A percentile compares a stretch with the other conserved stretches of the same genome.
phyloP scores from a whole-genome alignment of 2,113 vertebrate genomes.

The Ptilorrhoa leucosticta region DNA sequence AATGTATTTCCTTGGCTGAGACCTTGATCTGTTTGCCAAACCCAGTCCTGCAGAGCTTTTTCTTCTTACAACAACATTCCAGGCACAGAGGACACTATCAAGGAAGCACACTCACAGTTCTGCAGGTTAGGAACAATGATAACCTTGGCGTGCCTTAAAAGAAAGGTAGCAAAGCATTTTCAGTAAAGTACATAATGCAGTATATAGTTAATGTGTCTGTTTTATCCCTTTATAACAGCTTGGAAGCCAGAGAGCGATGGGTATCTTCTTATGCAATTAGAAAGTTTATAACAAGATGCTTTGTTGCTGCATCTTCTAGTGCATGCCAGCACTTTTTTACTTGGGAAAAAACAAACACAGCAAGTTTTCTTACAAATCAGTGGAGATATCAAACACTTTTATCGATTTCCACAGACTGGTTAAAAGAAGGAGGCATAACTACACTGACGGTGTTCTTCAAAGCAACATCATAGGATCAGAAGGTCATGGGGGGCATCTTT shows the following conservation, averaged over 20 bases:
- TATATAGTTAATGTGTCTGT: neutral
- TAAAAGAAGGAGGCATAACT: neutral
- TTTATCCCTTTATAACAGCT: neutral
- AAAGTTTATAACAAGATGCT: neutral
- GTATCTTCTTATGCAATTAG: neutral
- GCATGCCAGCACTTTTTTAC: neutral
- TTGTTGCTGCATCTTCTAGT: neutral
- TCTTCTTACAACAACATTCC: conserved; percentile 32
- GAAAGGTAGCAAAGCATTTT: neutral
- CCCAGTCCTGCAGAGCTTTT: conserved; percentile 3
- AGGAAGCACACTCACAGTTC: neutral
- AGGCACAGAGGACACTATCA: neutral
- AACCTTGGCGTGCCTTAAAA: neutral
- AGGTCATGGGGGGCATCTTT: neutral
- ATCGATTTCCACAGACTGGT: neutral
- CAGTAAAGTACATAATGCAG: neutral
- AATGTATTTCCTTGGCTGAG: conserved; percentile 16
- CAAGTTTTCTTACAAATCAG: neutral
- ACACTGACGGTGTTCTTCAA: neutral
- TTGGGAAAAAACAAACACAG: neutral
- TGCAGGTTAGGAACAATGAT: neutral
- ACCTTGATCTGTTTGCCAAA: conserved; percentile 19
- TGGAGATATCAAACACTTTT: neutral
- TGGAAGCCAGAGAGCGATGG: neutral
- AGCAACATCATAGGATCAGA: neutral